Percentiles rank a stretch among this genome's conserved stretches.
Conservation (phyloP, 2,113 vertebrate genomes). For the Halichoeres trimaculatus region DNA sequence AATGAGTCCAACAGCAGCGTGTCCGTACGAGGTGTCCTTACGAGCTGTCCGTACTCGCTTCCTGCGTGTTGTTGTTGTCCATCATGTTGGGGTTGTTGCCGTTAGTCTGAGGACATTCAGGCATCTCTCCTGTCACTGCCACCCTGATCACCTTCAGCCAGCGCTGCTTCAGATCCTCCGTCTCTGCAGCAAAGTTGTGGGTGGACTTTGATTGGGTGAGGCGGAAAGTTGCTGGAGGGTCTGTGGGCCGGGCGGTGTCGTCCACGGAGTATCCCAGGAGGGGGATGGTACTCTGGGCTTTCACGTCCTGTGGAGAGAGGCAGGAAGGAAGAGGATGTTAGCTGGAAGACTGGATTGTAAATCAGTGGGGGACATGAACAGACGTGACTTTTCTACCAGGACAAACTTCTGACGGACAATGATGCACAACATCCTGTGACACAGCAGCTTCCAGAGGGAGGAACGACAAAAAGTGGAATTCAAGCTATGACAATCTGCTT, state of each 20-base stretch:
- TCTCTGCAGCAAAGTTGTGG: constrained; percentile 94
- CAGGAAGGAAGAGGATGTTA: background rate
- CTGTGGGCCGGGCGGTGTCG: constrained; percentile 83
- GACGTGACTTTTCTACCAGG: too few relatives aligned
- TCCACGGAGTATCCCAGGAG: constrained; percentile 95
- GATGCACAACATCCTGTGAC: too few relatives aligned
- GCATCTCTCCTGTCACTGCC: constrained; percentile 90
- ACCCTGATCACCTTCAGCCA: constrained; percentile 93
- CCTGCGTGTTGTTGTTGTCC: constrained; percentile 66
- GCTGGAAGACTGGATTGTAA: background rate
- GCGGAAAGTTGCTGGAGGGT: constrained; percentile 90
- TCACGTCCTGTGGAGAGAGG: constrained; percentile 87
- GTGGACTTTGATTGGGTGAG: constrained; percentile 95
- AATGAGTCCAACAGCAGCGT: background rate
- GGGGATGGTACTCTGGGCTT: constrained; percentile 94
- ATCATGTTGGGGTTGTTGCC: constrained; percentile 20
- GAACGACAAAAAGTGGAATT: too few relatives aligned
- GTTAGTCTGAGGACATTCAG: constrained; percentile 68
- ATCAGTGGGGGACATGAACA: too few relatives aligned
- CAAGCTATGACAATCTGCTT: too few relatives aligned
- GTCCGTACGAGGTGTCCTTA: constrained; percentile 67
- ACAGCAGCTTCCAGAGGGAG: too few relatives aligned
- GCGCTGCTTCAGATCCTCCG: constrained; percentile 93
- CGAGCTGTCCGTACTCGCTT: constrained; percentile 66
- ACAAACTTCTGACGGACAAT: too few relatives aligned